These are phyloP conservation scores for Mola mola DNA, from an alignment of 2,113 vertebrate genomes.

Conservation along the genomic window DNA sequence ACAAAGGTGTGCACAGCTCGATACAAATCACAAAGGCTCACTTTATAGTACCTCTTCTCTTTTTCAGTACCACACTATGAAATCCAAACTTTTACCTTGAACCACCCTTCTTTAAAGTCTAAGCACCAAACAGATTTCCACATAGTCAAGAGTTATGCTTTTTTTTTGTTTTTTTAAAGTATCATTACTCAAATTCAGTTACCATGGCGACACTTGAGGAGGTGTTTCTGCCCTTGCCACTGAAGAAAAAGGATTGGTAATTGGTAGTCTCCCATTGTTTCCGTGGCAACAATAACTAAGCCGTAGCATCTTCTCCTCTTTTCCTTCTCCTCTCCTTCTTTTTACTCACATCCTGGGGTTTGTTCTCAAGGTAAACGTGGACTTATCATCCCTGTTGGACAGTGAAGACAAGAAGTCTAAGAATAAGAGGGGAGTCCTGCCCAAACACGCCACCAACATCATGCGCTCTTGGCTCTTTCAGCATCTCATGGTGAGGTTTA, in stretches of 20 bases:
- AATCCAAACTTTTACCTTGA: conserved; percentile 28
- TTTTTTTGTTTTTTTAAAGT: conserved; percentile 76
- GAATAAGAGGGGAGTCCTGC: conserved; percentile 96
- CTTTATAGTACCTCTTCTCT: neutral
- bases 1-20: no score
- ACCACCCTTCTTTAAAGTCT: conserved; percentile 1
- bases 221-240: conserved; percentile 78
- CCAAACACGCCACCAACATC: conserved; percentile 98
- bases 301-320: conserved; percentile 26
- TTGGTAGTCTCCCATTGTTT: conserved; percentile 80
- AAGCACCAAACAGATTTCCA: conserved; percentile 16
- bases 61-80: conserved; percentile 12
- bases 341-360: conserved; percentile 33
- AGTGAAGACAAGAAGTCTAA: conserved; percentile 98
- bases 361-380: conserved; percentile 91
- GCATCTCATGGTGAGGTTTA: conserved; percentile 94
- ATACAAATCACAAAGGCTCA: neutral
- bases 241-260: conserved; percentile 66
- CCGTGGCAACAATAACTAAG: conserved; percentile 81
- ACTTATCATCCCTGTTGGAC: conserved; percentile 94
- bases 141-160: conserved; percentile 47
- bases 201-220: conserved; percentile 80
- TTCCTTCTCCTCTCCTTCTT: neutral
- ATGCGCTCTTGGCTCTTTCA: conserved; percentile 99
- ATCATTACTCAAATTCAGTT: conserved; percentile 81